phyloP scores from a whole-genome alignment of 92 coral and sea anemone species.

The Porites evermanni region DNA sequence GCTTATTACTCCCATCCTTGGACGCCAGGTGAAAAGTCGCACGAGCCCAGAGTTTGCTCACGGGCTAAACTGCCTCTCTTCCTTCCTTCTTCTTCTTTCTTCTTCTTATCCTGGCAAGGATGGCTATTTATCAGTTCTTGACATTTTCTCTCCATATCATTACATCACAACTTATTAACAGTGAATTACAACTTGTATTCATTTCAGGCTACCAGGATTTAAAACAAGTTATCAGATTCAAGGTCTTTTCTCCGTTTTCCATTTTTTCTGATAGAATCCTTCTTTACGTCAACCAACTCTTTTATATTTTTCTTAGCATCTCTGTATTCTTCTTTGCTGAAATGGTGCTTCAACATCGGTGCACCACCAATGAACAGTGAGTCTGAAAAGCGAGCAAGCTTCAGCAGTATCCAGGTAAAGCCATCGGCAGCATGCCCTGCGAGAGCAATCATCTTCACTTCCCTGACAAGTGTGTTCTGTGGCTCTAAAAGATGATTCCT shows the following conservation, averaged over 20 bases:
- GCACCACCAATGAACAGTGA: conserved; percentile 56
- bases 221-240: conserved; percentile 61
- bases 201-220: not conserved
- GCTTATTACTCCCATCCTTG: too few relatives aligned
- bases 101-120: too few relatives aligned
- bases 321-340: conserved; percentile 57
- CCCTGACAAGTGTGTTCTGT: conserved; percentile 67
- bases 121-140: too few relatives aligned
- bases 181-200: conserved; percentile 7
- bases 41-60: too few relatives aligned
- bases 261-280: not conserved
- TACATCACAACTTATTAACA: too few relatives aligned
- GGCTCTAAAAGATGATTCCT: conserved; percentile 48
- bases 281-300: conserved; percentile 47
- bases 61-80: too few relatives aligned
- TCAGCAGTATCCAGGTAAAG: conserved; percentile 75
- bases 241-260: conserved; percentile 1
- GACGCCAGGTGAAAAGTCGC: too few relatives aligned
- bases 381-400: conserved; percentile 74
- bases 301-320: conserved; percentile 63
- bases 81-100: too few relatives aligned
- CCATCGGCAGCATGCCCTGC: conserved; percentile 71
- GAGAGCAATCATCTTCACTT: conserved; percentile 76
- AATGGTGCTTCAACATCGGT: conserved; percentile 69
- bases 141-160: too few relatives aligned